phyloP scores from a whole-genome alignment of 2,113 vertebrate species.

The Phrynocephalus versicolor region DNA sequence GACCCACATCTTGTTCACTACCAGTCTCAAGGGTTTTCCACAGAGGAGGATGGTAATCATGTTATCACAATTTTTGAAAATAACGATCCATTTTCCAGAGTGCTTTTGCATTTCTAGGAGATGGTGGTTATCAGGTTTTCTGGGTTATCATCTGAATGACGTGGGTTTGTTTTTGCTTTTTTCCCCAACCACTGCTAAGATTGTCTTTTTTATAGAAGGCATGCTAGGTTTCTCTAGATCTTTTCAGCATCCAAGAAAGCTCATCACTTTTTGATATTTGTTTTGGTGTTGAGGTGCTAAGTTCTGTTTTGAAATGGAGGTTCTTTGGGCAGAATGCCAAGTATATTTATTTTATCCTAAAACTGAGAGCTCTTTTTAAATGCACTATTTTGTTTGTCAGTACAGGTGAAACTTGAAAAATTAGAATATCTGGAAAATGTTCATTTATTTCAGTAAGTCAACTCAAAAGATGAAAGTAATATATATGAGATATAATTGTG shows the following conservation, averaged over 20 bases:
- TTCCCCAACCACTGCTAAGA: neutral
- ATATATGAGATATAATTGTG: no score
- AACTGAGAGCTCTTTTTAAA: neutral
- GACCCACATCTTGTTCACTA: conserved; percentile 78
- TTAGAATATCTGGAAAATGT: no score
- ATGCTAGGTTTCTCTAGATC: neutral
- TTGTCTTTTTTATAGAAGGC: neutral
- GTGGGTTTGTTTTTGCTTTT: neutral
- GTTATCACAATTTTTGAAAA: conserved; percentile 17
- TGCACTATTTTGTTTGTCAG: neutral
- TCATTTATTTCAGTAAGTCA: no score
- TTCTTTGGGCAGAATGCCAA: neutral
- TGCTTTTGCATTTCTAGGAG: conserved; percentile 1
- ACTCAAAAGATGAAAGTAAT: no score
- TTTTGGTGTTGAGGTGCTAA: neutral
- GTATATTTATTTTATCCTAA: neutral
- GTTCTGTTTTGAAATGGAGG: neutral
- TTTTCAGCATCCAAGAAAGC: neutral
- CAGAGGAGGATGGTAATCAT: conserved; percentile 92
- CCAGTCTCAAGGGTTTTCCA: conserved; percentile 75
- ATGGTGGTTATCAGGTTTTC: neutral
- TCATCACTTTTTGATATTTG: neutral
- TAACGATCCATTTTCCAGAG: conserved; percentile 37
- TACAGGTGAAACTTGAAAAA: no score
- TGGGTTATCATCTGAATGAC: neutral